A percentile compares a stretch with the other conserved stretches of the same genome.
These are phyloP conservation scores for Gymnosoma rotundatum DNA, from an alignment of 2,888 invertebrate species.

Conservation along the genomic window DNA sequence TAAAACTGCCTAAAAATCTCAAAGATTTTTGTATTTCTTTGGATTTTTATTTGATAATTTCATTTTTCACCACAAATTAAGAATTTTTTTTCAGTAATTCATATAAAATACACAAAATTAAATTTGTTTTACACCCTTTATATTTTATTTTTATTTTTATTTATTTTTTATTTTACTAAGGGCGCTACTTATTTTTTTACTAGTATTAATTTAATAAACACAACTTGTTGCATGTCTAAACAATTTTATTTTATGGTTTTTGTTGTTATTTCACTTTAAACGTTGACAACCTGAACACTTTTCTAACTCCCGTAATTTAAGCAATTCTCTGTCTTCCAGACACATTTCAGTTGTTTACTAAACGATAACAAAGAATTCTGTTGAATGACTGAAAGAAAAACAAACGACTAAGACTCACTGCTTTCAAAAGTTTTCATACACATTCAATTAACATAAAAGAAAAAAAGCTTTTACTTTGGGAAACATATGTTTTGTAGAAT, in stretches of 20 bases:
- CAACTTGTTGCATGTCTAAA: no score
- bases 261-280: slow-evolving; percentile 11
- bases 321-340: slow-evolving; percentile 30
- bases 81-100: no score
- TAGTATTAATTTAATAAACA: no score
- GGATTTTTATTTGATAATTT: no score
- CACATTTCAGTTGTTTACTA: slow-evolving; percentile 35
- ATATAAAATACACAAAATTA: no score
- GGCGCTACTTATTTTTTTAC: not conserved
- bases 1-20: no score
- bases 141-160: no score
- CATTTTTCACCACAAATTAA: no score
- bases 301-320: slow-evolving; percentile 30
- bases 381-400: slow-evolving; percentile 36
- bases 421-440: slow-evolving; percentile 35
- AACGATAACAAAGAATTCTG: slow-evolving; percentile 45
- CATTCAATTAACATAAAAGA: not conserved
- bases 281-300: slow-evolving; percentile 10
- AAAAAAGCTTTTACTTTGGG: slow-evolving; percentile 16
- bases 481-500: slow-evolving; percentile 35
- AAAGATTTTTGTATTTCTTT: no score
- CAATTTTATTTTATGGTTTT: not conserved
- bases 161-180: no score
- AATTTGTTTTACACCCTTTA: no score
- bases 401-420: not conserved